A percentile compares a stretch with the other conserved stretches of the same genome.
These are phyloP conservation scores for Heterodera carotae DNA, from an alignment of 1,140 invertebrate species.

Conservation along the genomic window DNA sequence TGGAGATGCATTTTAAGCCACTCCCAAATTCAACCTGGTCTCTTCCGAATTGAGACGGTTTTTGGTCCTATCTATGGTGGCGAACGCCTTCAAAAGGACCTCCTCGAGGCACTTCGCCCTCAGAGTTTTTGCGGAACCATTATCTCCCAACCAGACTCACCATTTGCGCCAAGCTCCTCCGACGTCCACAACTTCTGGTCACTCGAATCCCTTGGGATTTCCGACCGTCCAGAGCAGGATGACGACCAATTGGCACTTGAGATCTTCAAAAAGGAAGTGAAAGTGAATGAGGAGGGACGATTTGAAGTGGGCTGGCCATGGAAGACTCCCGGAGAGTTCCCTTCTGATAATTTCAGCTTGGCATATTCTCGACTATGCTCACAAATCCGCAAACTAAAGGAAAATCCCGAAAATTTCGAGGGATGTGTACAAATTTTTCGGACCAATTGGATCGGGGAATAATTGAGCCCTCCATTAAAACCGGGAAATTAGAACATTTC, in stretches of 20 bases:
- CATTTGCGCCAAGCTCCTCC: background rate
- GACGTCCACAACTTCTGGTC: background rate
- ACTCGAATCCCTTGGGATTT: background rate
- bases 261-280: background rate
- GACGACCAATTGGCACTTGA: background rate
- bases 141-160: background rate
- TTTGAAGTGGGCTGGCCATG: slow-evolving; percentile 3
- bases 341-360: background rate
- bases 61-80: background rate
- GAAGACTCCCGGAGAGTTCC: background rate
- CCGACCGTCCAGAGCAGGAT: background rate
- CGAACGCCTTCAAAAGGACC: background rate
- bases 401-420: background rate
- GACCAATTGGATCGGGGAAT: slow-evolving; percentile 16
- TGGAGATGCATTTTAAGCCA: background rate
- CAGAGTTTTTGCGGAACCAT: background rate
- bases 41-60: background rate
- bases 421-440: slow-evolving; percentile 1
- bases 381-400: background rate
- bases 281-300: background rate
- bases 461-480: background rate
- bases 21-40: background rate
- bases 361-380: background rate
- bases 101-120: background rate
- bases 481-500: background rate